phyloP scores from a whole-genome alignment of 2,113 vertebrate species.

The Alexandromys fortis region DNA sequence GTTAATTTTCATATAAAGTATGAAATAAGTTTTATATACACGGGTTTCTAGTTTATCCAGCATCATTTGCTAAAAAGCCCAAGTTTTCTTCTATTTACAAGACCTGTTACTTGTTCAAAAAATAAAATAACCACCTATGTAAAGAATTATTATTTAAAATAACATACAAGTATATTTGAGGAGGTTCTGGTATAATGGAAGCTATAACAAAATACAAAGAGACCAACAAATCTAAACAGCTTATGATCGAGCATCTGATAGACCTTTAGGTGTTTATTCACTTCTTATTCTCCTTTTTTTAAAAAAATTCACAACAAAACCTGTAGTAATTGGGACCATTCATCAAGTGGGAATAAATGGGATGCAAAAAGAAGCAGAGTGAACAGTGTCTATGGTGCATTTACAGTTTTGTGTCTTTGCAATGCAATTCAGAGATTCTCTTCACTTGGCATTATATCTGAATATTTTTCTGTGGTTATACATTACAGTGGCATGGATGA shows the following conservation, averaged over 20 bases:
- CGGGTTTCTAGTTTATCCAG: not conserved
- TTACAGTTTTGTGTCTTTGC: not conserved
- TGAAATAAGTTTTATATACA: not conserved
- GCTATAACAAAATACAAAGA: not conserved
- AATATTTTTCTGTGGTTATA: not conserved
- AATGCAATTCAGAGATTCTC: slow-evolving; percentile 17
- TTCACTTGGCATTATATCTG: not conserved
- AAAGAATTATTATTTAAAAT: not conserved
- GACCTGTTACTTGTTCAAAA: not conserved
- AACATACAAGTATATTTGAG: not conserved
- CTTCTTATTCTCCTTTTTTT: not conserved
- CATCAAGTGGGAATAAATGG: not conserved
- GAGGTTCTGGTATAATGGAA: not conserved
- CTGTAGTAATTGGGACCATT: not conserved
- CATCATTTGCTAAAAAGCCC: not conserved
- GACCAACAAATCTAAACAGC: not conserved
- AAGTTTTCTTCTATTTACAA: not conserved
- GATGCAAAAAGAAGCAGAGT: not conserved
- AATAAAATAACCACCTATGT: not conserved
- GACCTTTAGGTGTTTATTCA: not conserved
- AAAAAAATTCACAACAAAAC: slow-evolving; percentile 15
- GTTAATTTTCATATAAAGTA: not conserved
- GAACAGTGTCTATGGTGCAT: not conserved
- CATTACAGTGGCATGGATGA: not conserved
- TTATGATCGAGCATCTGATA: not conserved